Base-by-base conservation (phyloP, 2,113 vertebrate species). In the Saccopteryx leptura region DNA sequence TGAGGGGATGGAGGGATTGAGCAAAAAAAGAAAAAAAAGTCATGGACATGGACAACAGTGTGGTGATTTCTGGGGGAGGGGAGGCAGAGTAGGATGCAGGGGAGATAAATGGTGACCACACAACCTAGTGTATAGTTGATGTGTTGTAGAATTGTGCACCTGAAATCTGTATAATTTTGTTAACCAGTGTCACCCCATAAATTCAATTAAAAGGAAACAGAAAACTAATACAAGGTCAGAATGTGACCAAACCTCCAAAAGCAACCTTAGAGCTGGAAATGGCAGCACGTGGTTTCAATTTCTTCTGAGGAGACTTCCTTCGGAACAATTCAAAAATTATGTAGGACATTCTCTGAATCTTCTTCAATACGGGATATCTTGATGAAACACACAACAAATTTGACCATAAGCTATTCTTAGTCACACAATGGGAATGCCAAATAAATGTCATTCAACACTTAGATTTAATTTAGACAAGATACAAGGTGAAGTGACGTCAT, bases 381-480 rank as follows among this genome's bases (percentile, higher is more conserved):
- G 46, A 60, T 75, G 68, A 92, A 83, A 90, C 1, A 4, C n/a
- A 14, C 11, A 76, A 66, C 75, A 65, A 26, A 60, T 26, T 7
- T 68, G 84, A 90, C 66, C 78, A 81, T 33, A 85, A 91, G 33
- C 54, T 71, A 60, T 21, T 79, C 65, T 75, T 31, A 75, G 52
- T 56, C 68, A 71, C 39, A 31, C 28, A 60, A 28, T 17, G 33
- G 10, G 84, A 96, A 72, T 50, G 31, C 26, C 48, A 68, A 78
- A 54, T 72, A 74, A 56, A 31, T 56, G 56, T 21, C 39, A 39
- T 28, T 46, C 52, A 46, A 75, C 26, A 52, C 39, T 23, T 72
- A 54, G 50, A 65, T 54, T 71, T 81, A 39, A 80, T 88, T 92
- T 46, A 91, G 66, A 88, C 24, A 94, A 88, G n/a, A 66, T 66